A percentile compares a stretch with the other conserved stretches of the same genome.
These are phyloP conservation scores for Helicoverpa armigera DNA, from an alignment of 1,140 invertebrate genomes.

Conservation along the genomic window DNA sequence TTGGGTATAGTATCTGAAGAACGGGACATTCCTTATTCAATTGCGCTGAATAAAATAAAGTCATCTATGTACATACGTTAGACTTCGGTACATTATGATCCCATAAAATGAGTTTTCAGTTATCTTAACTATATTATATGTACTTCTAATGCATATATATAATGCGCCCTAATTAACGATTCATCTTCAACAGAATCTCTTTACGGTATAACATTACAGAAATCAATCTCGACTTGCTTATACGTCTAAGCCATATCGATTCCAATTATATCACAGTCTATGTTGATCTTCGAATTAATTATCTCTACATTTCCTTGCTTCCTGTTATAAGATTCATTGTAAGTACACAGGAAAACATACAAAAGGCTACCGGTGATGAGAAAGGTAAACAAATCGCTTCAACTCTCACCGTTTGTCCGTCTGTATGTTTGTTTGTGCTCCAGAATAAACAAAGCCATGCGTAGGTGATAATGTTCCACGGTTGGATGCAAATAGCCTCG, in stretches of 20 bases:
- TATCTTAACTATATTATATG: not conserved
- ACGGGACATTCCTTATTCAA: too few species aligned
- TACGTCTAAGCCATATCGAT: not conserved
- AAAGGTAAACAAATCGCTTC: slow-evolving; percentile 32
- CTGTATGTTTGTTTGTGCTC: not conserved
- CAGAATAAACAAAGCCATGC: slow-evolving; percentile 7
- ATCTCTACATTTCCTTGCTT: not conserved
- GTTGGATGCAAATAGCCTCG: slow-evolving; percentile 28
- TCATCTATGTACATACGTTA: too few species aligned
- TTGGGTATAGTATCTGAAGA: not conserved
- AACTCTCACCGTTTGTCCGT: slow-evolving; percentile 2
- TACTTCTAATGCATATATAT: not conserved
- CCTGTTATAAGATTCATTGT: not conserved
- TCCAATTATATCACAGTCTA: not conserved
- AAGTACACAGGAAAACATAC: slow-evolving; percentile 4
- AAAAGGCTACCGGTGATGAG: slow-evolving; percentile 30
- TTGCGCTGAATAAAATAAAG: too few species aligned
- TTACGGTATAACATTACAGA: not conserved
- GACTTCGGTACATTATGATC: too few species aligned
- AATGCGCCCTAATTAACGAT: not conserved
- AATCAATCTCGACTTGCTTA: not conserved
- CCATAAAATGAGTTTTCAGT: too few species aligned
- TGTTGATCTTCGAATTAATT: not conserved
- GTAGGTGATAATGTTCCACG: slow-evolving; percentile 7
- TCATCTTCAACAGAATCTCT: not conserved